Evolutionary conservation across 2,888 invertebrate genomes (phyloP), one percentile per base, ranked within the genome.

Genomic region (Patella pellucida): DNA sequence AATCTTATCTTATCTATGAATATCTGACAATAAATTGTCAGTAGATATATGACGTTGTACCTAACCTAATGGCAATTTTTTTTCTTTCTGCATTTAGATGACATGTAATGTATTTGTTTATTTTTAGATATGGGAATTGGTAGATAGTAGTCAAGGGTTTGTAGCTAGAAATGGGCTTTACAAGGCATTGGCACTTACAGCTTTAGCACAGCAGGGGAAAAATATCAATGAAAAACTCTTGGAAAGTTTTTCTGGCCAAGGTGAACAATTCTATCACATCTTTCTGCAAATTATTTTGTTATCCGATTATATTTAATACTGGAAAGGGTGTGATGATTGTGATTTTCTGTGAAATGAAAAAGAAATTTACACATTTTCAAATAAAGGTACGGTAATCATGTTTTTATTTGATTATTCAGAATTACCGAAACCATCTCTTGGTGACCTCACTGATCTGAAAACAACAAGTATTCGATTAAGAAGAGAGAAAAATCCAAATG

Each of bases 191-290:
- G 91, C 91, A 19, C 82, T 91, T 4, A 89, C 89, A 73, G 91
- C 91, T 12, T 79, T 91, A 71, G 91, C 91, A 27, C 91, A 91
- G 76, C 91, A 91, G 78, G 91, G 91, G 9, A 91, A 89, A 81
- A 79, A 85, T 27, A 82, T 91, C 78, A 90, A 85, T 84, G 91
- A 90, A 67, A 91, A 91, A 81, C 77, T 90, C 16, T 81, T 91
- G 52, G 90, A 91, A 71, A 86, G 86, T 51, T 91, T 86, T 81
- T 85, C 90, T 72, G 90, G 89, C 31, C 89, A 88, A 87, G 91
- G 91, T 90, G 79, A 71, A 73, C 12, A 27, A 41, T 41, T 41
- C 9, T 41, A 41, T 41, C 41, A 4, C 41, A 41, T 27, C 14
- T 23, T 15, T 31, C 77, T 41, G 19, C 62, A 56, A 56, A 19